Percentiles rank a stretch among this genome's conserved stretches.
phyloP scores from a whole-genome alignment of 2,113 vertebrate genomes.

The Colossoma macropomum region DNA sequence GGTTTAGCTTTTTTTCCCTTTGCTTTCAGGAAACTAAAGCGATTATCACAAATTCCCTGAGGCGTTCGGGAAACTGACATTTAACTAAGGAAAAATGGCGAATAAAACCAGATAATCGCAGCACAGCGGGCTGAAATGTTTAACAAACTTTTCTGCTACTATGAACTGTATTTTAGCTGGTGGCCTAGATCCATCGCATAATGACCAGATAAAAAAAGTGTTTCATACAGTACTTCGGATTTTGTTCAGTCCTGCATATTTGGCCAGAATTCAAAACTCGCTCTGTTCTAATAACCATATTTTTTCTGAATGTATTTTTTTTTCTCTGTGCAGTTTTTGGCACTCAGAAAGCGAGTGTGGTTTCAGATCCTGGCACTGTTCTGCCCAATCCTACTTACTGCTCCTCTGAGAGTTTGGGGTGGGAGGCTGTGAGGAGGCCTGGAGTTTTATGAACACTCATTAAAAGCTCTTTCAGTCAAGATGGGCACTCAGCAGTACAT shows the following conservation, averaged over 20 bases:
- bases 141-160: neutral
- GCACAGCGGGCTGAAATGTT: conserved; percentile 21
- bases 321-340: neutral
- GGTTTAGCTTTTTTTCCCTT: conserved; percentile 49
- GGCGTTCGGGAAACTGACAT: conserved; percentile 50
- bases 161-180: neutral
- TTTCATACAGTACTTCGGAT: neutral
- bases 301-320: neutral
- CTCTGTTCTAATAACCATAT: neutral
- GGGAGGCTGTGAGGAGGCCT: conserved; percentile 19
- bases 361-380: neutral
- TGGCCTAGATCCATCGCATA: neutral
- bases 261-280: neutral
- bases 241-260: neutral
- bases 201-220: neutral
- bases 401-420: conserved; percentile 6
- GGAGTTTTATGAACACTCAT: conserved; percentile 35
- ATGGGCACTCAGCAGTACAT: neutral
- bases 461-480: conserved; percentile 33
- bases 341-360: neutral
- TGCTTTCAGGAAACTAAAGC: conserved; percentile 41
- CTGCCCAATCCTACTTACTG: neutral
- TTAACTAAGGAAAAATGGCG: conserved; percentile 51
- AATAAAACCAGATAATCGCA: conserved; percentile 36
- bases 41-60: conserved; percentile 48